Evolutionary conservation across 2,113 vertebrate species (phyloP).

Genomic region (Vicugna pacos): DNA sequence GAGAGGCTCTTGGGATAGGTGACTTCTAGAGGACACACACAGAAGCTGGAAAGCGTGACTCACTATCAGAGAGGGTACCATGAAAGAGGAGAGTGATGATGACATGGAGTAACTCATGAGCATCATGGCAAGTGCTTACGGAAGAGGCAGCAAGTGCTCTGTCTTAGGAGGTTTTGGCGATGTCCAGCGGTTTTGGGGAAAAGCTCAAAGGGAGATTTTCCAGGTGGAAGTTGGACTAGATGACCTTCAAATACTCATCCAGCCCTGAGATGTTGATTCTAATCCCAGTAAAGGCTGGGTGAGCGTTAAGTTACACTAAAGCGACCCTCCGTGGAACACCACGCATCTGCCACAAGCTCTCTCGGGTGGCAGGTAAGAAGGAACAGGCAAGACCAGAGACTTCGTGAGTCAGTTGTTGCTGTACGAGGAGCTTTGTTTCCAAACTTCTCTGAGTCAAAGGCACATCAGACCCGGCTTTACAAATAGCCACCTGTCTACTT

Average conservation of each 20-base stretch:
- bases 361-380: neutral
- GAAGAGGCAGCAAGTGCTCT: neutral
- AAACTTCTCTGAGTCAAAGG: slow-evolving; percentile 51
- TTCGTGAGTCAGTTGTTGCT: neutral
- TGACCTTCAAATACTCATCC: neutral
- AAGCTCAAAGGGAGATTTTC: neutral
- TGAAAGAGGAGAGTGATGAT: neutral
- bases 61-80: neutral
- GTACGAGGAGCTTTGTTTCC: slow-evolving; percentile 49
- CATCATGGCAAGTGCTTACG: rapidly evolving
- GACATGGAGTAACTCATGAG: neutral
- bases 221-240: neutral
- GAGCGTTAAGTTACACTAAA: rapidly evolving
- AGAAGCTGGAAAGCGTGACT: neutral
- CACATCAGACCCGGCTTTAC: slow-evolving; percentile 3
- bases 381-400: neutral
- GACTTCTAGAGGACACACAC: neutral
- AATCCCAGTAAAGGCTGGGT: neutral
- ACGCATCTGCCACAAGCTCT: neutral
- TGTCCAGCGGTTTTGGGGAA: neutral
- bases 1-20: neutral
- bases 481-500: slow-evolving; percentile 36
- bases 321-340: neutral
- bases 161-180: neutral
- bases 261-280: neutral